These are phyloP conservation scores for Castor canadensis DNA, from an alignment of 2,113 vertebrate species.

Conservation along the genomic window DNA sequence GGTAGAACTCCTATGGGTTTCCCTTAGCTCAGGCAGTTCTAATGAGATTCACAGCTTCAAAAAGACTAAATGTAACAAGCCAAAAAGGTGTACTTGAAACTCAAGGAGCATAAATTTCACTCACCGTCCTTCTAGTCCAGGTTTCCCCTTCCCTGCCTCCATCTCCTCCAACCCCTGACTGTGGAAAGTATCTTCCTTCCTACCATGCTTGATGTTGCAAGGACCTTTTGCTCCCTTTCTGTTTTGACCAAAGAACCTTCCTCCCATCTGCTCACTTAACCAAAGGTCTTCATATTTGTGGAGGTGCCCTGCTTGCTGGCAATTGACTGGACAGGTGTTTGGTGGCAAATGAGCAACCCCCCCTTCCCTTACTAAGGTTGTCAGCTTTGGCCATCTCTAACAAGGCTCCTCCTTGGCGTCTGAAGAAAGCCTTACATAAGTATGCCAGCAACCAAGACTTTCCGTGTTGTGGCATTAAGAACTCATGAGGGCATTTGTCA, in stretches of 20 bases:
- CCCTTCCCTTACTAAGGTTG: not conserved
- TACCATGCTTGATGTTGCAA: not conserved
- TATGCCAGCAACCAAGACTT: no score
- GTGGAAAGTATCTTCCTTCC: not conserved
- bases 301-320: not conserved
- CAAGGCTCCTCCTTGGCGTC: not conserved
- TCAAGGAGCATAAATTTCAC: not conserved
- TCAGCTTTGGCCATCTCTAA: not conserved
- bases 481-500: not conserved
- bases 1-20: not conserved
- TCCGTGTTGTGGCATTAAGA: not conserved
- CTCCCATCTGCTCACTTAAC: rapidly evolving
- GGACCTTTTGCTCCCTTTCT: not conserved
- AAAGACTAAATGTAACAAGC: not conserved
- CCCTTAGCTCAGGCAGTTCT: not conserved
- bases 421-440: not conserved
- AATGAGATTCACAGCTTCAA: not conserved
- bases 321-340: not conserved
- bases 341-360: not conserved
- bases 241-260: not conserved
- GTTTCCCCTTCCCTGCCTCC: no score
- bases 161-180: not conserved
- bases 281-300: not conserved
- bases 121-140: not conserved
- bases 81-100: not conserved